Evolutionary conservation across 2,113 vertebrate genomes (phyloP).

Genomic region (Martes martes): DNA sequence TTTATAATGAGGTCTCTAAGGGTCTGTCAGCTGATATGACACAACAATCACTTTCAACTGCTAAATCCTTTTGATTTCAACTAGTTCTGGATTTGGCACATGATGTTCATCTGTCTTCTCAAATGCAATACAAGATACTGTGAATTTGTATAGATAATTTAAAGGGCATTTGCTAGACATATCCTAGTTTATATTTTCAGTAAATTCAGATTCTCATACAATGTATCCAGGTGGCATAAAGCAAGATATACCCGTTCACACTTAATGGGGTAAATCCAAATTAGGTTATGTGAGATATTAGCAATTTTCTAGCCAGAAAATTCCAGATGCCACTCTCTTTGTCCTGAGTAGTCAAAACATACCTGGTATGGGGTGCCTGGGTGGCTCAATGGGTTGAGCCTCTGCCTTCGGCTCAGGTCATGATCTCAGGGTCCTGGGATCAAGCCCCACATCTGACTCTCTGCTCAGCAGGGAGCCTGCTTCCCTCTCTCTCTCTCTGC

Average conservation of each 20-base stretch:
- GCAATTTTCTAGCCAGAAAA: background rate
- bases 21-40: background rate
- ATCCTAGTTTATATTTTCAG: background rate
- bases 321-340: background rate
- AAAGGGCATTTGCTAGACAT: background rate
- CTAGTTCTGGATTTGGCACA: background rate
- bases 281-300: background rate
- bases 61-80: constrained; percentile 12
- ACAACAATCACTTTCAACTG: background rate
- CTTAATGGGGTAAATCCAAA: background rate
- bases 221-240: constrained; percentile 21
- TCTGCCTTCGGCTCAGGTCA: too few relatives aligned
- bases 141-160: background rate
- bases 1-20: background rate
- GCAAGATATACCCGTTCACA: background rate
- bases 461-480: too few relatives aligned
- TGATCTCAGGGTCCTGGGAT: too few relatives aligned
- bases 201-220: background rate
- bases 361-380: background rate
- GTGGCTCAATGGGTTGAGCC: too few relatives aligned
- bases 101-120: background rate
- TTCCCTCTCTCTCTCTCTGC: too few relatives aligned
- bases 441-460: too few relatives aligned
- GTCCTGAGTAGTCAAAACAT: background rate
- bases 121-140: background rate